Percentiles rank a stretch among this genome's conserved stretches.
phyloP scores from a whole-genome alignment of 2,113 vertebrate genomes.

The Zosterops japonicus region DNA sequence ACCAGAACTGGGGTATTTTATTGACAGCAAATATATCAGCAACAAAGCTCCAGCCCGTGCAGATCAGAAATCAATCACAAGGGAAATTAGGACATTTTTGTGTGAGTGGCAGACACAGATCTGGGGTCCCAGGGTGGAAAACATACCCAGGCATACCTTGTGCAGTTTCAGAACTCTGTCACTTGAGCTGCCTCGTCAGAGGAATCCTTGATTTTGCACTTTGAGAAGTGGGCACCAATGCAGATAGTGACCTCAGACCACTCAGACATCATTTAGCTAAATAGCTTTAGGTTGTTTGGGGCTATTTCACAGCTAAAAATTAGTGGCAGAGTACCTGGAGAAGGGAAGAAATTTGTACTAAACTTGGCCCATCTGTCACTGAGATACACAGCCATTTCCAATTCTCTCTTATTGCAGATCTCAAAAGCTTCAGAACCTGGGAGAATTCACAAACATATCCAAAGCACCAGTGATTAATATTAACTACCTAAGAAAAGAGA shows the following conservation, averaged over 20 bases:
- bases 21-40: background rate
- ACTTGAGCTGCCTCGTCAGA: background rate
- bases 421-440: background rate
- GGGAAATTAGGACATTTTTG: background rate
- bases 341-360: background rate
- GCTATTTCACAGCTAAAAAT: background rate
- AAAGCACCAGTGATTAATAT: background rate
- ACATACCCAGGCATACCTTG: background rate
- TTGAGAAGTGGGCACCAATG: background rate
- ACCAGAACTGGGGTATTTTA: background rate
- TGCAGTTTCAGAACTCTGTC: accelerated
- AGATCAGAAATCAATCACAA: background rate
- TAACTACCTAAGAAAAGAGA: background rate
- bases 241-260: background rate
- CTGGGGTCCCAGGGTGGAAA: background rate
- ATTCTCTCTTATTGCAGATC: background rate
- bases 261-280: background rate
- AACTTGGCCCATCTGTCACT: background rate
- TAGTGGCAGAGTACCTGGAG: background rate
- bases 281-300: background rate
- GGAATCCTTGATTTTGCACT: background rate
- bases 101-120: background rate
- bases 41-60: background rate
- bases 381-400: background rate
- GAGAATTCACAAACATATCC: background rate